Percentiles rank a stretch among this genome's conserved stretches.
Evolutionary conservation across 2,888 invertebrate genomes (phyloP).

Genomic region (Neoitamus cyanurus): DNA sequence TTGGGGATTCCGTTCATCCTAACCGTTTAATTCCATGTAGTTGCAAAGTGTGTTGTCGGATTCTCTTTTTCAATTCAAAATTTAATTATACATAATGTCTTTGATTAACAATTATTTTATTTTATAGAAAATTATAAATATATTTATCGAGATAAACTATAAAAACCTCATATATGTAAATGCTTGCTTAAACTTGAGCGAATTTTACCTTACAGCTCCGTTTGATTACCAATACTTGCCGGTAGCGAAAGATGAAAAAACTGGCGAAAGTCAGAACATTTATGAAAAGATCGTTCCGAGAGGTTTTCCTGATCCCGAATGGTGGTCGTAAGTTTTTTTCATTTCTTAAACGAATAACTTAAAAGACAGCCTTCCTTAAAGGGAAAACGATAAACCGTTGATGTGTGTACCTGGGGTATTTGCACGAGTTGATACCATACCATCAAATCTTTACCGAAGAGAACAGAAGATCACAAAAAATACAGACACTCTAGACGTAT

Average conservation of each 20-base stretch:
- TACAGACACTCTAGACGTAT: constrained; percentile 67
- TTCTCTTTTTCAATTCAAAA: no score
- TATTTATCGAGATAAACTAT: no score
- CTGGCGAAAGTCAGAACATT: constrained; percentile 70
- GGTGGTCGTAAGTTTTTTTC: constrained; percentile 68
- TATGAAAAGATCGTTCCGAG: constrained; percentile 74
- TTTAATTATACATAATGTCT: no score
- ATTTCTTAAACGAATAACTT: constrained; percentile 11
- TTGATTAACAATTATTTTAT: no score
- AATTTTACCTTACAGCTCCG: constrained; percentile 72
- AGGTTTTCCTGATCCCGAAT: constrained; percentile 68
- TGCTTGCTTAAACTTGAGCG: no score
- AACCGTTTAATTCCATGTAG: no score
- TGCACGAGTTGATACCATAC: constrained; percentile 77
- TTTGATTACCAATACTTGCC: constrained; percentile 95
- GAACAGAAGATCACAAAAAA: constrained; percentile 64
- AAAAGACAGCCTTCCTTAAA: constrained; percentile 43
- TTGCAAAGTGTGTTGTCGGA: no score
- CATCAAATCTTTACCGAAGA: constrained; percentile 62
- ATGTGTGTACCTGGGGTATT: constrained; percentile 83
- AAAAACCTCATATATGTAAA: no score
- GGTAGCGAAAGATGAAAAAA: constrained; percentile 67
- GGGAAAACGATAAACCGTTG: constrained; percentile 67
- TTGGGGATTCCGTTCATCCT: no score
- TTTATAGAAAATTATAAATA: no score